Evolutionary conservation across 1,140 invertebrate genomes (phyloP), one percentile per base, ranked within the genome.

Genomic region (Drosophila sulfurigaster): DNA sequence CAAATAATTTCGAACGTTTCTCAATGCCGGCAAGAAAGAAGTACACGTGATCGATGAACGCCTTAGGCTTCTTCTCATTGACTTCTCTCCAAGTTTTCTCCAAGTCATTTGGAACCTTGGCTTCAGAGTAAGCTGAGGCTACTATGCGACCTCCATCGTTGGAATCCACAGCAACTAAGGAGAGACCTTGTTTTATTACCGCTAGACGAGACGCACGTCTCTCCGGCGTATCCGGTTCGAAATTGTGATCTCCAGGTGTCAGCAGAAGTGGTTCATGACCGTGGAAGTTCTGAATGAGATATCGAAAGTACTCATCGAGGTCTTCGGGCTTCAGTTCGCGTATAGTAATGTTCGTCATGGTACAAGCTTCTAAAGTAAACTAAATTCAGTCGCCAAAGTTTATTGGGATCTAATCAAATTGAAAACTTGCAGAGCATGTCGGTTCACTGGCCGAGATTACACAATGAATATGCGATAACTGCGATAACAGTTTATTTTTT

Each of bases 211-310:
- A 59, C 7, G 72, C 71, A 2, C 57, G 3, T 35, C 60, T 67
- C 4, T 13, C n/a, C 0, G 62, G 16, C 6, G 63, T 16, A 20
- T 32, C 49, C 43, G 57, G 4, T 1, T 5, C 20, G 11, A 30
- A 3, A 1, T 41, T 13, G 15, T 88, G 74, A 25, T 75, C 20
- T 7, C 70, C 75, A 0, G 85, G 81, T 28, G 73, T 85, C 28
- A 54, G 58, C 79, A 86, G 43, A 5, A 88, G 68, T 0, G 82
- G 82, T 51, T 86, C 82, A n/a, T 70, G 52, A 6, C 66, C 70
- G 46, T 87, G 82, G 58, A 82, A 88, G 52, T 83, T 65, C 6
- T 57, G 45, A 0, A 20, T 45, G 3, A 89, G 49, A 3, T 89
- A 89, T 10, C 57, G 57, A 48, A 69, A 64, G 0, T 78, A 78